These are phyloP conservation scores for Rhinella marina DNA, from an alignment of 2,797 vertebrate genomes.

Conservation along the genomic window DNA sequence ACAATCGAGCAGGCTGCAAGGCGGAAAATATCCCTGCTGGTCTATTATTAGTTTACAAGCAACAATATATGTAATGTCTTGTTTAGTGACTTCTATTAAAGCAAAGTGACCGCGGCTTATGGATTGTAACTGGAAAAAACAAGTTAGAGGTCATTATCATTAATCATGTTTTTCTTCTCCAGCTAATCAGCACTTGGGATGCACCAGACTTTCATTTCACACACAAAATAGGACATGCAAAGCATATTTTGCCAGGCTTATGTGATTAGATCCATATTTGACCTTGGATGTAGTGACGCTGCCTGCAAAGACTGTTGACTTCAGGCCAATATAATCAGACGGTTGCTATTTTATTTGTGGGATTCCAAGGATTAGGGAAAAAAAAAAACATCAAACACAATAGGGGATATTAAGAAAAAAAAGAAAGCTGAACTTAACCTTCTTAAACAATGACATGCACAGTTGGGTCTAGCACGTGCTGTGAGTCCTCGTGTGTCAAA, in stretches of 20 bases:
- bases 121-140: conserved; percentile 7
- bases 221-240: conserved; percentile 26
- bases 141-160: conserved; percentile 16
- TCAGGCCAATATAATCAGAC: conserved; percentile 40
- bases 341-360: conserved; percentile 51
- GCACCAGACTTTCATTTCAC: conserved; percentile 23
- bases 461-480: conserved; percentile 22
- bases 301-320: conserved; percentile 45
- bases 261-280: conserved; percentile 51
- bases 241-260: conserved; percentile 38
- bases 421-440: conserved; percentile 32
- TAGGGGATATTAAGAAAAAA: conserved; percentile 39
- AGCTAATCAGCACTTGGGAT: conserved; percentile 16
- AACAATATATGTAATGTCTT: conserved; percentile 5
- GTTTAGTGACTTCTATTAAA: background rate
- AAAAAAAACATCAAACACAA: conserved; percentile 54
- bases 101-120: background rate
- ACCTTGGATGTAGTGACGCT: conserved; percentile 43
- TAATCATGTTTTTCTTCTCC: conserved; percentile 28
- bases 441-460: conserved; percentile 33
- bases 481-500: background rate
- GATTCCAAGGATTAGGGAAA: conserved; percentile 56
- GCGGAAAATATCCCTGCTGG: background rate
- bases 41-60: background rate
- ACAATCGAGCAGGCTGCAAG: background rate